Percentiles rank a stretch among this genome's conserved stretches.
phyloP scores from a whole-genome alignment of 2,797 vertebrate species.

The Potorous gilbertii region DNA sequence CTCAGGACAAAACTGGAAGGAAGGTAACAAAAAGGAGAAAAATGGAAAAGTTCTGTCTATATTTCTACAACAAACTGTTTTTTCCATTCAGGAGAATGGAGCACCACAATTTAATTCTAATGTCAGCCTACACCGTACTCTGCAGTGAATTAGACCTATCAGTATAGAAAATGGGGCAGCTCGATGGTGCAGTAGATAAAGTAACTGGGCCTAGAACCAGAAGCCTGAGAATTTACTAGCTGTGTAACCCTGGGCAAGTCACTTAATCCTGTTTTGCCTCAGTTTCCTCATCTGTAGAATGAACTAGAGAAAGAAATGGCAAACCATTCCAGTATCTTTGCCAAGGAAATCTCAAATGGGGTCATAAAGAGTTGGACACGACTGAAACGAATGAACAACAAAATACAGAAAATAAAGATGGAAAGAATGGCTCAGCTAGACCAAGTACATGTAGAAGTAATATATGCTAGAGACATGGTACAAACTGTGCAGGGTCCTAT shows the following conservation, averaged over 20 bases:
- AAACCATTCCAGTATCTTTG: neutral
- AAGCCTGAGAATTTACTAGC: neutral
- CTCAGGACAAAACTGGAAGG: neutral
- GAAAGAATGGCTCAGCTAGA: neutral
- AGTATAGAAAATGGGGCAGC: neutral
- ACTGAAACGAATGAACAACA: neutral
- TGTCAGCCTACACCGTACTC: neutral
- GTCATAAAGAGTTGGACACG: neutral
- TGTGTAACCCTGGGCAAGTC: neutral
- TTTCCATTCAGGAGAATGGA: neutral
- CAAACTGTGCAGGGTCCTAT: neutral
- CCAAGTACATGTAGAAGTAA: neutral
- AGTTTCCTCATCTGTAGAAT: neutral
- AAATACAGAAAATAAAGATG: neutral
- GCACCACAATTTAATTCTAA: neutral
- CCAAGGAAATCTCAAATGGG: neutral
- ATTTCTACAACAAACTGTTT: neutral
- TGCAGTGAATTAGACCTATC: neutral
- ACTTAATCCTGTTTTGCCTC: neutral
- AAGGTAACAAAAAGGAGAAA: neutral
- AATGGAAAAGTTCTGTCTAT: neutral
- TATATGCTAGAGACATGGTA: neutral
- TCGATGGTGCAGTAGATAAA: neutral
- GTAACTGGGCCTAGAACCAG: neutral
- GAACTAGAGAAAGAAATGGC: neutral